A percentile compares a stretch with the other conserved stretches of the same genome.
Evolutionary conservation across 2,797 vertebrate genomes (phyloP).

Genomic region (Odontamblyopus lacepedii): DNA sequence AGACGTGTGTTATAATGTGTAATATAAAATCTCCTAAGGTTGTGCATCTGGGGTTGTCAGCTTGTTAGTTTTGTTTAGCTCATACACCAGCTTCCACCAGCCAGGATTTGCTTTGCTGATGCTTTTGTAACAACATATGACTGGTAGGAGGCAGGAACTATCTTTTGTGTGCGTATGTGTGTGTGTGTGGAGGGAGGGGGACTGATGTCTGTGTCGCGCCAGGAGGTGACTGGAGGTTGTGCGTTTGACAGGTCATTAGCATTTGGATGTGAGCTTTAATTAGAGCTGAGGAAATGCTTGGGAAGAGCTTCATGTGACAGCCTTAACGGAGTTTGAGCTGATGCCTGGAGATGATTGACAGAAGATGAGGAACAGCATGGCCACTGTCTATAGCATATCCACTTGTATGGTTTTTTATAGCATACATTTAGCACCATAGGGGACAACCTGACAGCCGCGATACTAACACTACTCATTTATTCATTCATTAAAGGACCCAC

Average conservation of each 20-base stretch:
- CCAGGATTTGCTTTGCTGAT: conserved; percentile 24
- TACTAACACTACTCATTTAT: not conserved
- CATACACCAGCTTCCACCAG: conserved; percentile 15
- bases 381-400: not conserved
- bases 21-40: not conserved
- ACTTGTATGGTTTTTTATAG: not conserved
- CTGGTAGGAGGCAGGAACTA: conserved; percentile 3
- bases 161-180: conserved; percentile 6
- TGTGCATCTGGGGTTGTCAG: conserved; percentile 22
- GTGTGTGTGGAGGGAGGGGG: not conserved
- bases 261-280: conserved; percentile 54
- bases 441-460: not conserved
- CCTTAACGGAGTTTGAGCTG: conserved; percentile 32
- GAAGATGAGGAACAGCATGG: not conserved
- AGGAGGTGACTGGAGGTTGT: conserved; percentile 37
- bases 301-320: conserved; percentile 34
- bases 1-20: not conserved
- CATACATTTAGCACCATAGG: not conserved
- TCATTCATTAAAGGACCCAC: too few species aligned
- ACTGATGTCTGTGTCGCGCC: conserved; percentile 12
- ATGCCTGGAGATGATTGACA: conserved; percentile 36
- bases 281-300: conserved; percentile 34
- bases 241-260: conserved; percentile 45
- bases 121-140: conserved; percentile 13
- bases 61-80: conserved; percentile 43